phyloP scores from a whole-genome alignment of 1,140 invertebrate species.

The Grapholita molesta region DNA sequence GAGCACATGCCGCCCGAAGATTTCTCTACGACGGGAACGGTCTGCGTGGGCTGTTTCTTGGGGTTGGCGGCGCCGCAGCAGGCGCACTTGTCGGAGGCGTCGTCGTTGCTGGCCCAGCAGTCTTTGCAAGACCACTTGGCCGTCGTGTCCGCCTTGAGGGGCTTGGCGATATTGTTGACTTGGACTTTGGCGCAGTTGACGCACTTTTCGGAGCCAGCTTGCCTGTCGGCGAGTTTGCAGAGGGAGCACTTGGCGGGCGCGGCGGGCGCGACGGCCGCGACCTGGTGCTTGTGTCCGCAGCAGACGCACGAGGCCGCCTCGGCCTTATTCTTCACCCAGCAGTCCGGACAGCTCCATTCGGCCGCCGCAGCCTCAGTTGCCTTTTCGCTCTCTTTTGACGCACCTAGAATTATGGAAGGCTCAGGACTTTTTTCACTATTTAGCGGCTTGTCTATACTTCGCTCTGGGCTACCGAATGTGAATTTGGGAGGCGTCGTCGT shows the following conservation, averaged over 20 bases:
- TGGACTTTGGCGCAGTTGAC: conserved; percentile 28
- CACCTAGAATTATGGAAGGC: conserved; percentile 27
- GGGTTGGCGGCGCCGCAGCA: conserved; percentile 81
- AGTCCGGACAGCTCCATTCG: conserved; percentile 78
- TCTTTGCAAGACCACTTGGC: conserved; percentile 81
- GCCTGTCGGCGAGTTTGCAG: conserved; percentile 25
- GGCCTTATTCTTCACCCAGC: conserved; percentile 59
- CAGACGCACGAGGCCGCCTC: conserved; percentile 49
- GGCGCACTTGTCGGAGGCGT: conserved; percentile 78
- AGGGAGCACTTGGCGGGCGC: conserved; percentile 24
- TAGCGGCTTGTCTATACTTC: conserved; percentile 26
- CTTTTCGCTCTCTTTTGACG: conserved; percentile 26
- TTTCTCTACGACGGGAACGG: not conserved
- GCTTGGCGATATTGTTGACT: conserved; percentile 23
- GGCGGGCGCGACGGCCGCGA: not conserved
- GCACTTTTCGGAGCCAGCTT: conserved; percentile 29
- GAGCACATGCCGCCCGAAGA: conserved; percentile 7
- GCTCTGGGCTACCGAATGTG: conserved; percentile 42
- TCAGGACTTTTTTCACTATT: conserved; percentile 22
- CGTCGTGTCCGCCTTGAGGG: conserved; percentile 9
- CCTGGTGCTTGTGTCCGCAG: conserved; percentile 47
- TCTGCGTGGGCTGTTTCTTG: conserved; percentile 31
- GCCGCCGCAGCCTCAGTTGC: conserved; percentile 32
- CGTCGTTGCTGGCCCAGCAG: conserved; percentile 83
- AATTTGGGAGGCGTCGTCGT: conserved; percentile 30